Conservation (phyloP, 2,797 vertebrate species). For the Dipus sagitta region DNA sequence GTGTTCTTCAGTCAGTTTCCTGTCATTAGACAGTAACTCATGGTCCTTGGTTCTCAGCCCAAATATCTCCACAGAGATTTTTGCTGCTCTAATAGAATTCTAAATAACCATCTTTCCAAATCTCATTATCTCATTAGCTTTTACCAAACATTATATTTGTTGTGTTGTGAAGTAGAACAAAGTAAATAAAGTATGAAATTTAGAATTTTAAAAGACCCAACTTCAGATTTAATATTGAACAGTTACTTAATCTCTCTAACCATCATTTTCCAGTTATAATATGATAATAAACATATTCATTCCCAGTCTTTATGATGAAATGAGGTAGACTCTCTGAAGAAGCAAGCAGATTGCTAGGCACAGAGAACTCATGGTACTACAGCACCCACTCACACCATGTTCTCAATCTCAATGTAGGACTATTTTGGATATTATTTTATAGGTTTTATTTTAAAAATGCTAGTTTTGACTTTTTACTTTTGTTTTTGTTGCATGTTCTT, state of each 20-base stretch:
- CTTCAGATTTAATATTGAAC: slow-evolving; percentile 52
- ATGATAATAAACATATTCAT: background rate
- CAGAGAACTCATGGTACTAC: background rate
- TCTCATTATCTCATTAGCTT: slow-evolving; percentile 5
- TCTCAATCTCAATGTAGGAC: background rate
- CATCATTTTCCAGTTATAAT: slow-evolving; percentile 4
- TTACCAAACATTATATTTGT: slow-evolving; percentile 1
- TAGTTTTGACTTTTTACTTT: background rate
- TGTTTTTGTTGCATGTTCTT: background rate
- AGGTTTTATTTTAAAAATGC: background rate
- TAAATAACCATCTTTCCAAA: slow-evolving; percentile 6
- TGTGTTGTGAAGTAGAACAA: background rate
- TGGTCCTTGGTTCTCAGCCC: background rate
- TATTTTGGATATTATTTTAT: slow-evolving; percentile 14
- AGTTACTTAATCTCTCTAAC: background rate
- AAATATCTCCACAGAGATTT: background rate
- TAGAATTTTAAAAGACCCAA: slow-evolving; percentile 32
- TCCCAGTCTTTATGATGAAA: slow-evolving; percentile 28
- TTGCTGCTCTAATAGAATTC: slow-evolving; percentile 10
- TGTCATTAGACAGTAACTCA: background rate
- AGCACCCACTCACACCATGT: background rate
- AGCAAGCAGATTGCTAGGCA: background rate
- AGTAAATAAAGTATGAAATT: slow-evolving; percentile 26
- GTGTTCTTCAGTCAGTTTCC: background rate
- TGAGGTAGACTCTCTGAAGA: background rate